These are phyloP conservation scores for Cheilosia urbana DNA, from an alignment of 2,888 invertebrate species.

Conservation along the genomic window DNA sequence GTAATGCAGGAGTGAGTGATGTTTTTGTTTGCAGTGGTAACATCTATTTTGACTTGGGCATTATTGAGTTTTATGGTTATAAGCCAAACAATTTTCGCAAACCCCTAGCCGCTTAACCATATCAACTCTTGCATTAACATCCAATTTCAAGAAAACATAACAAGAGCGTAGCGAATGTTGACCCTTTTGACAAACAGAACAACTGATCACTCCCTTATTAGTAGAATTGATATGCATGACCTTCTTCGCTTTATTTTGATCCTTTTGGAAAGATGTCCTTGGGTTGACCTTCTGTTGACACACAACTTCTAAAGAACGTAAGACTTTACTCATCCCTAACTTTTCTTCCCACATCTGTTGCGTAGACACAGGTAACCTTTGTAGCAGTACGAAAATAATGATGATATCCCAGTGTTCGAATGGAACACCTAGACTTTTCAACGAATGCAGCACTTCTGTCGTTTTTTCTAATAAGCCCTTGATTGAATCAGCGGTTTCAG, in stretches of 20 bases:
- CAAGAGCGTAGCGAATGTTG: no score
- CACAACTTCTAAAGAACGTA: no score
- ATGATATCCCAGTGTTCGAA: no score
- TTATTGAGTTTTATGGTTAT: constrained; percentile 11
- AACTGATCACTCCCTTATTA: background rate
- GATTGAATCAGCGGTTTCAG: constrained; percentile 5
- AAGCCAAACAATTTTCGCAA: constrained; percentile 24
- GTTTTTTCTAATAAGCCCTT: no score
- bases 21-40: constrained; percentile 27
- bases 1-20: constrained; percentile 18
- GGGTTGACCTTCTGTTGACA: background rate
- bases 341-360: no score
- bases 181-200: constrained; percentile 7
- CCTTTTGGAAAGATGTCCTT: background rate
- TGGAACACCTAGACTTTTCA: no score
- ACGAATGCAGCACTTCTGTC: no score
- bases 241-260: background rate
- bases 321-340: no score
- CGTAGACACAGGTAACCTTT: no score
- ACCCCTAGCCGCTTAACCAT: background rate
- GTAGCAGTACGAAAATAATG: no score
- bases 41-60: constrained; percentile 22
- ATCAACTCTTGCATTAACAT: background rate
- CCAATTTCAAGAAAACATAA: constrained; percentile 2
- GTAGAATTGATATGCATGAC: constrained; percentile 12